phyloP scores from a whole-genome alignment of 2,888 invertebrate genomes.

The Rambutsinella grinnellia region DNA sequence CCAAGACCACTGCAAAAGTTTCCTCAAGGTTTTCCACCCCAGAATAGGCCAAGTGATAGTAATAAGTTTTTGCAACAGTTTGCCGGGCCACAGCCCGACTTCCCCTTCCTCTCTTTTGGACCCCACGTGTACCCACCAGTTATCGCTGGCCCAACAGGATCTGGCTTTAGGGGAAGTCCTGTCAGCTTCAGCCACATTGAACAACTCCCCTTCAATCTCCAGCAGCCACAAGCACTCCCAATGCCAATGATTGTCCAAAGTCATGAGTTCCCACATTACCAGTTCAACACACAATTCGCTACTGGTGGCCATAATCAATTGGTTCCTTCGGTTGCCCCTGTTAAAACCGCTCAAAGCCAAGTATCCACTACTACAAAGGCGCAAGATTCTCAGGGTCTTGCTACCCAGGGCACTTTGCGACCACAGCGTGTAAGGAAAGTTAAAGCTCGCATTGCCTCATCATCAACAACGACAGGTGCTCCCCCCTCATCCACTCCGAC shows the following conservation, averaged over 20 bases:
- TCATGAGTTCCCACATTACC: constrained; percentile 51
- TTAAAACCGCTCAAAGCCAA: neutral
- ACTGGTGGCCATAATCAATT: neutral
- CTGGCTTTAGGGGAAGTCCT: constrained; percentile 25
- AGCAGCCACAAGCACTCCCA: constrained; percentile 28
- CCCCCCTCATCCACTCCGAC: constrained; percentile 2
- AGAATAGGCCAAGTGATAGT: constrained; percentile 35
- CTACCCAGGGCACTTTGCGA: neutral
- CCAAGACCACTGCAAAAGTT: constrained; percentile 22
- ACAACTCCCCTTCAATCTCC: constrained; percentile 42
- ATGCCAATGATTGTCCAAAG: constrained; percentile 47
- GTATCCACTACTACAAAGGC: neutral
- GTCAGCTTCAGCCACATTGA: constrained; percentile 49
- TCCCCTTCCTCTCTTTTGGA: constrained; percentile 20
- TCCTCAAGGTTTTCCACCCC: neutral
- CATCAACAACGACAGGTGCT: neutral
- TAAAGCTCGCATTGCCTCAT: neutral
- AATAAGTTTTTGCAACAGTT: constrained; percentile 42
- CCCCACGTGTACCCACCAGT: constrained; percentile 33
- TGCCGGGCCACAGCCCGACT: constrained; percentile 27
- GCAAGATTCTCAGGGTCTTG: neutral
- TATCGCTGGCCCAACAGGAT: constrained; percentile 38
- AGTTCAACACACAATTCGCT: constrained; percentile 40
- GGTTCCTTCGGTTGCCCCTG: neutral
- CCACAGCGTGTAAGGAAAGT: neutral